Base-by-base conservation (phyloP, 1,140 invertebrate genomes). In the Elysia chlorotica region DNA sequence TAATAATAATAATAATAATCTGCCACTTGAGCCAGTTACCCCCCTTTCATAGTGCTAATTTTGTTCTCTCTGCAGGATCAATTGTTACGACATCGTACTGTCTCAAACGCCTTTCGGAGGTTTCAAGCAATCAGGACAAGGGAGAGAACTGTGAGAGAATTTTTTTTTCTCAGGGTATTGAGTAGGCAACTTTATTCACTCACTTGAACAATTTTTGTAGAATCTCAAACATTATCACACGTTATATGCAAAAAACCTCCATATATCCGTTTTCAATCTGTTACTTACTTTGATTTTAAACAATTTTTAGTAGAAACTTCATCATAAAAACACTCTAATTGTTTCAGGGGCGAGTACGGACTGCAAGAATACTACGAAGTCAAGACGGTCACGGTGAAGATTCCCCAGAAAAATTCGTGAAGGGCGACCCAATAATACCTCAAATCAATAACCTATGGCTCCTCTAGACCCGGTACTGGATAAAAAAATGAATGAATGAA, bases 61-160 rank as follows among this genome's bases (percentile, higher is more conserved):
- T 48, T 48, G 41, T n/a, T 48, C n/a, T 48, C 67, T 59, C 74
- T 79, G 36, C 61, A 93, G 92, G 93, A 89, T 96, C 0, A 96
- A 96, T 82, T 94, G 92, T 80, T 96, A 93, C 77, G 91, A 94
- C 81, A 89, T 90, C 33, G 89, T 93, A 1, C 87, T 89, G 33
- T 88, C 92, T 10, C 93, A 95, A 83, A 91, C 92, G 57, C 94
- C 95, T 54, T 96, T 96, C 87, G 95, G 95, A 57, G 95, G 95
- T 36, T 96, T 90, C 82, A 96, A 96, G 85, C 90, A 92, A 81
- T 95, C 94, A 54, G 96, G 96, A 17, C 90, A 95, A 78, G 96
- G 96, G 25, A 90, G 96, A 80, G 96, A 98, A 89, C 91, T 95
- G 85, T 92, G 89, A 90, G 91, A 89, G 33, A 28, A 41, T 38